phyloP scores from a whole-genome alignment of 2,888 invertebrate genomes.

The Hyalella azteca region DNA sequence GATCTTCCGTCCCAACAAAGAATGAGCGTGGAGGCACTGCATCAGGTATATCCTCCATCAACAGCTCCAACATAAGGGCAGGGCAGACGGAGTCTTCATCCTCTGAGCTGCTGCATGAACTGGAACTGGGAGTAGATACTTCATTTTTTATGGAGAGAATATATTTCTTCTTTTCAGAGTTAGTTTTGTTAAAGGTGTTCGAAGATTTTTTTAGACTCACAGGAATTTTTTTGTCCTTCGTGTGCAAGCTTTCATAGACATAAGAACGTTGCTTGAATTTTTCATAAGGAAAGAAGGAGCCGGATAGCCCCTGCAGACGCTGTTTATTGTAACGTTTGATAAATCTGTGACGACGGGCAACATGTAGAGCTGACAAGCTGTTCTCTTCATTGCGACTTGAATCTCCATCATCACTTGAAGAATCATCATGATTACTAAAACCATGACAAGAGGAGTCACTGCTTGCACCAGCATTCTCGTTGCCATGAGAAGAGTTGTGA shows the following conservation, averaged over 20 bases:
- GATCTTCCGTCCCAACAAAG: neutral
- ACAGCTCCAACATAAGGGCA: neutral
- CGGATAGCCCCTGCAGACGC: neutral
- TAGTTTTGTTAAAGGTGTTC: neutral
- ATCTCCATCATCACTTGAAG: too few species aligned
- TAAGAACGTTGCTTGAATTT: neutral
- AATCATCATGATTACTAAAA: too few species aligned
- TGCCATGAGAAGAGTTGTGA: too few species aligned
- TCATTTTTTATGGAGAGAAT: neutral
- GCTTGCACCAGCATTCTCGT: too few species aligned
- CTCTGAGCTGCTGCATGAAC: neutral
- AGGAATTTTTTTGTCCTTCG: neutral
- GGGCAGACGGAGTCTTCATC: neutral
- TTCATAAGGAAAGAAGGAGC: neutral
- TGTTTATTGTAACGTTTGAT: neutral
- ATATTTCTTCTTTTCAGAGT: neutral
- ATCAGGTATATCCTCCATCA: neutral
- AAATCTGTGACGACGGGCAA: neutral
- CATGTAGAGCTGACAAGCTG: too few species aligned
- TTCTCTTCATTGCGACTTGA: too few species aligned
- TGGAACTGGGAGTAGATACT: neutral
- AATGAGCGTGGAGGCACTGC: neutral
- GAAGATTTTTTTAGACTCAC: neutral
- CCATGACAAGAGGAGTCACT: too few species aligned
- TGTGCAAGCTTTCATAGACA: neutral